phyloP scores from a whole-genome alignment of 2,113 vertebrate species.

The Gopherus evgoodei region DNA sequence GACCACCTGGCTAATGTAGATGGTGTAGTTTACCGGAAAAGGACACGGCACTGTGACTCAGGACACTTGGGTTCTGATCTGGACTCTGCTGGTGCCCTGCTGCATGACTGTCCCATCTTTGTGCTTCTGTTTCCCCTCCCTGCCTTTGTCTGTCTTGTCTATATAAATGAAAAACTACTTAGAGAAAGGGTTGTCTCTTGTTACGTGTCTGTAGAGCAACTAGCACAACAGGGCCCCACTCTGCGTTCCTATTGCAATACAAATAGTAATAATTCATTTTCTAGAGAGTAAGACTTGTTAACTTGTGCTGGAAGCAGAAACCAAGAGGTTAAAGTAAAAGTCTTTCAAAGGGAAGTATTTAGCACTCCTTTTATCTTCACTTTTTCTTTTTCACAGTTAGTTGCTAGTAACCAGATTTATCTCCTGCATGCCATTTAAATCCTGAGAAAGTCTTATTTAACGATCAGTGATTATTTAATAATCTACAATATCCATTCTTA shows the following conservation, averaged over 20 bases:
- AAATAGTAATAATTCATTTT: background rate
- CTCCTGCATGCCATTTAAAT: constrained; percentile 34
- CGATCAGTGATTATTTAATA: constrained; percentile 76
- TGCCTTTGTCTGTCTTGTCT: background rate
- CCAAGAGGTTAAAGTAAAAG: constrained; percentile 47
- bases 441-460: constrained; percentile 64
- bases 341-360: constrained; percentile 46
- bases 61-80: background rate
- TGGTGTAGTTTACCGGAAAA: background rate
- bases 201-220: background rate
- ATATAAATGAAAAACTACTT: background rate
- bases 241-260: background rate
- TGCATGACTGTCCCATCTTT: background rate
- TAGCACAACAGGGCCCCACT: background rate
- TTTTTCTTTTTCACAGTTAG: constrained; percentile 47
- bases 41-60: background rate
- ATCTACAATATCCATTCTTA: constrained; percentile 63
- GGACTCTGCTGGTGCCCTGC: background rate
- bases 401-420: constrained; percentile 57
- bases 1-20: background rate
- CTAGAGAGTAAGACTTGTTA: background rate
- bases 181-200: background rate
- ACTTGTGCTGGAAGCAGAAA: background rate
- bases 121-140: background rate
- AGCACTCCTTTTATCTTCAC: constrained; percentile 42